Evolutionary conservation across 92 coral and sea anemone species (phyloP), one percentile per base, ranked within the genome.

Genomic region (Siderastrea radians): DNA sequence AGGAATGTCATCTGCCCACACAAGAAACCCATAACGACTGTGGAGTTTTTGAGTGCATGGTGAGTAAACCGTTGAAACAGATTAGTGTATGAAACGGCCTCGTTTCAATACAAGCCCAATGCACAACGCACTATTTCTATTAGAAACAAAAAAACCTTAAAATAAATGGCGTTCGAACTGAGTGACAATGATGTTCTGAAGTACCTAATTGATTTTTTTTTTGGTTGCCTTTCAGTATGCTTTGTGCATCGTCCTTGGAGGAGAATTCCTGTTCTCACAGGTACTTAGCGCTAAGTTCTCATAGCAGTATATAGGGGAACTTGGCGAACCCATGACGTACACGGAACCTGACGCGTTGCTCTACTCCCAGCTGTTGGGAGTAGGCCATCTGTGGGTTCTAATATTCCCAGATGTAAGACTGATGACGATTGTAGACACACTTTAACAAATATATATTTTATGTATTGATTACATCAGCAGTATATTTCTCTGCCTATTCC

Each of bases 11-110:
- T 6, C 43, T 67, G 9, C 72, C 72, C 9, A 38, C 46, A n/a
- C 72, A 67, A 67, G 46, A 67, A 8, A 67, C 72, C 7, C 26
- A 8, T 43, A 67, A 17, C 7, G 72, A 67, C 1, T 67, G 72
- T 11, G 72, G 72, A 17, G 72, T 67, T 43, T 67, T 67, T 11
- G 72, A 2, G 43, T 67, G 71, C 72, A 67, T 67, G 72, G 72
- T 38, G 43, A 43, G 72, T 19, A 55, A 55, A 13, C 60, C 60
- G 7, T 13, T 55, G 7, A n/a, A n/a, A n/a, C 12, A 55, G 60
- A 55, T 1, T 55, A 1, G 60, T 55, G 9, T 55, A 7, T 55
- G 60, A 13, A 55, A 55, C 60, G 7, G 60, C 60, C 12, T 55
- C 60, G 12, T 55, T 55, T 55, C 0, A 55, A 55, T 7, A 1